These are phyloP conservation scores for Gastracanthus pulcherrimus DNA, from an alignment of 2,888 invertebrate genomes.

Conservation along the genomic window DNA sequence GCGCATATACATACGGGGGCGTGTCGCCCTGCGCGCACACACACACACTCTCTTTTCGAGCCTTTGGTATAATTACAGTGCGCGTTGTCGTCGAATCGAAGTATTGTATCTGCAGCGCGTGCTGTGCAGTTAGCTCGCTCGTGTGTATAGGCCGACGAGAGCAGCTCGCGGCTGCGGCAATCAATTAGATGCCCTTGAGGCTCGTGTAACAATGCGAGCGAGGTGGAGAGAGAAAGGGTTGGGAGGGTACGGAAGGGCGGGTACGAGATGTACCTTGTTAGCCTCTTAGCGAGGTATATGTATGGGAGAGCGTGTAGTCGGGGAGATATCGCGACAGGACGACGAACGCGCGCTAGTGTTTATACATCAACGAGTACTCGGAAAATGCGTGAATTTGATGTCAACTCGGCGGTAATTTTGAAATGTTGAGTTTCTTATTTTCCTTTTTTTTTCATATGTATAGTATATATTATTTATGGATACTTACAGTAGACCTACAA, in stretches of 20 bases:
- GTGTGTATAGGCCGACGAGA: neutral
- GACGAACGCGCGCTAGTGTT: no score
- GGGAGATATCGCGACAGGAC: slow-evolving; percentile 24
- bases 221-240: neutral
- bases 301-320: neutral
- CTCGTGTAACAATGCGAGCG: neutral
- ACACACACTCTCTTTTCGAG: neutral
- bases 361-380: no score
- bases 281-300: slow-evolving; percentile 35
- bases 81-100: neutral
- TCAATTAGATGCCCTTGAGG: slow-evolving; percentile 28
- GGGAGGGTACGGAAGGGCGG: neutral
- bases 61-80: slow-evolving; percentile 3
- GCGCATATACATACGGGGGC: no score
- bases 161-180: neutral
- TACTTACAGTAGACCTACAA: no score
- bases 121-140: neutral
- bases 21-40: neutral
- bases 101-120: neutral
- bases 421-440: no score
- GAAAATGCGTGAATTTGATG: no score
- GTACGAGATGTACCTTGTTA: slow-evolving; percentile 23
- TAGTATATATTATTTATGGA: no score
- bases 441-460: no score
- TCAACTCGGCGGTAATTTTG: no score